Evolutionary conservation across 2,888 invertebrate species (phyloP).

Genomic region (Drosophila ezoana): DNA sequence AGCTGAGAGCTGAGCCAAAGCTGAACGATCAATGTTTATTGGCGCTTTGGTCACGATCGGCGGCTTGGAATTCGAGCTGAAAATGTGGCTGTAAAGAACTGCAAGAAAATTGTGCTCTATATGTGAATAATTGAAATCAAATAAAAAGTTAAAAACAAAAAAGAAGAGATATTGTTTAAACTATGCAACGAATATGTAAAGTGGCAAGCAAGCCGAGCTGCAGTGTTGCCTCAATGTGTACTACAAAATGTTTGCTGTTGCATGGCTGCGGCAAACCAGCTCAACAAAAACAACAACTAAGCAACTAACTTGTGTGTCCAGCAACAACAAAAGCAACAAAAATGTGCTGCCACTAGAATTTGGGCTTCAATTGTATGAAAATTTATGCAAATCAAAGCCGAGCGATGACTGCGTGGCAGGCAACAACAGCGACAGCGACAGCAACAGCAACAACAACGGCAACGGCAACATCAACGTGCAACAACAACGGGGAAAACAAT

Average conservation of each 20-base stretch:
- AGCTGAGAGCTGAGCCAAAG: conserved; percentile 39
- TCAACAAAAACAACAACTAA: conserved; percentile 42
- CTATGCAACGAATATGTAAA: conserved; percentile 35
- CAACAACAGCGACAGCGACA: conserved; percentile 51
- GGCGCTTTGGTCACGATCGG: conserved; percentile 51
- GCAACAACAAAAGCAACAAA: conserved; percentile 47
- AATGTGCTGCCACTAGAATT: conserved; percentile 67
- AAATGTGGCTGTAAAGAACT: conserved; percentile 11
- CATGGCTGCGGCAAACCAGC: conserved; percentile 55
- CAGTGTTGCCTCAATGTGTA: conserved; percentile 45
- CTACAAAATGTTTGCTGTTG: conserved; percentile 73
- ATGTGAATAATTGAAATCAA: conserved; percentile 5
- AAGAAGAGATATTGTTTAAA: conserved; percentile 1
- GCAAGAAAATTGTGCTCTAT: not conserved
- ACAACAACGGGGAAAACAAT: conserved; percentile 46
- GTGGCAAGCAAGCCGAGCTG: conserved; percentile 7
- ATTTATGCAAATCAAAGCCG: conserved; percentile 73
- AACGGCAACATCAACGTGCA: conserved; percentile 24
- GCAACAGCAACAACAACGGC: conserved; percentile 26
- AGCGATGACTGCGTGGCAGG: conserved; percentile 72
- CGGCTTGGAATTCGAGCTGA: conserved; percentile 11
- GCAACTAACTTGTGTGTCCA: conserved; percentile 39
- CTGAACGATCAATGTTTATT: conserved; percentile 45
- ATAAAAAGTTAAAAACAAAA: not conserved
- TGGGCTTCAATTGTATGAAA: conserved; percentile 75